Evolutionary conservation across 2,797 vertebrate species (phyloP), one percentile per base, ranked within the genome.

Genomic region (Gadopsis bispinosus): DNA sequence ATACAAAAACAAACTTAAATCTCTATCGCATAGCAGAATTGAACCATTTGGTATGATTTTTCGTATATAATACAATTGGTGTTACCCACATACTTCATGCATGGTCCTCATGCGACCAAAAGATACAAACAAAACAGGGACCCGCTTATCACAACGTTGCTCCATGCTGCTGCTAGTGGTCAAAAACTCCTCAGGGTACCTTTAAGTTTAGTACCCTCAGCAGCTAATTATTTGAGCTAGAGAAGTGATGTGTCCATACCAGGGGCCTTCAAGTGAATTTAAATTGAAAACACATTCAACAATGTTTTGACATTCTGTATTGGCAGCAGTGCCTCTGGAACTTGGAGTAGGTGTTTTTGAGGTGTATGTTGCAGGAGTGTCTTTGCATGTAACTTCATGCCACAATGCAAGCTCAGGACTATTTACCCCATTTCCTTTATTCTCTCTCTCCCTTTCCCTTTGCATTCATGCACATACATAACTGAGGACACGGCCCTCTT

Each of bases 331-430:
- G 41, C 0, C 5, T 31, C 29, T 63, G 51, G 10, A 54, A 45
- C 20, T 4, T 26, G 6, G 31, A 31, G 10, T 8, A 35, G 29
- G n/a, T 58, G 47, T 53, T 69, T 77, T 53, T 17, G 9, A 62
- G 65, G 58, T 59, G 37, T 53, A 51, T 65, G 59, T 61, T 22
- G 20, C 7, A 1, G 9, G 11, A 56, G 45, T 47, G 56, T 62
- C n/a, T 33, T 8, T 59, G 73, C 43, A 61, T 81, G 41, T 58
- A 29, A 81, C 83, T 87, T 71, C 58, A 77, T 74, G 73, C 58
- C 67, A 45, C 31, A 81, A 31, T 65, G 37, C 54, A 53, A 48
- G 53, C 54, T 68, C 13, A 19, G 20, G n/a, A 76, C 56, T 64
- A 58, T 62, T 56, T 8, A 29, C 17, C 12, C 6, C 14, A 4